phyloP scores from a whole-genome alignment of 2,888 invertebrate genomes.

The Sipha maydis region DNA sequence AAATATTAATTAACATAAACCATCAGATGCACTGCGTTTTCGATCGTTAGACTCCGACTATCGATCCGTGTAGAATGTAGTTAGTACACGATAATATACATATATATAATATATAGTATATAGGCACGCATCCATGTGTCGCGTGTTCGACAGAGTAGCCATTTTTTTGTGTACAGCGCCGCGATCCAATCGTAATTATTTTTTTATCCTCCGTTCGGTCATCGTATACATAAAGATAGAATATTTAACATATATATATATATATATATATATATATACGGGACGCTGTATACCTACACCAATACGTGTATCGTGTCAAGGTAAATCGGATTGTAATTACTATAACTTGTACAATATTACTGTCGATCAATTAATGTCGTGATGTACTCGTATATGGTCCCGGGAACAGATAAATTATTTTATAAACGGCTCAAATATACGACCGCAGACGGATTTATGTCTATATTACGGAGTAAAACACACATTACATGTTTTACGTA shows the following conservation, averaged over 20 bases:
- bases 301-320: not conserved
- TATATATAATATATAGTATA: not conserved
- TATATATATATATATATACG: not conserved
- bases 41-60: not conserved
- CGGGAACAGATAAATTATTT: not conserved
- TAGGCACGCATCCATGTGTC: not conserved
- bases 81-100: not conserved
- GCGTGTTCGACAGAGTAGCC: not conserved
- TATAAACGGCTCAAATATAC: not conserved
- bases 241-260: no score
- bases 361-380: not conserved
- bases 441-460: slow-evolving; percentile 18
- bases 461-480: not conserved
- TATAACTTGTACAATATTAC: not conserved
- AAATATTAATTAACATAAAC: not conserved
- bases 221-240: no score
- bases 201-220: not conserved
- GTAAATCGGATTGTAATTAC: slow-evolving; percentile 18
- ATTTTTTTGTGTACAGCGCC: not conserved
- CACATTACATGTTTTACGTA: not conserved
- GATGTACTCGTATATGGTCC: not conserved
- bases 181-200: not conserved
- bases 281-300: not conserved
- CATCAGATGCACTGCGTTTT: not conserved
- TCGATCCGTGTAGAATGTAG: not conserved